A percentile compares a stretch with the other conserved stretches of the same genome.
Conservation (phyloP, 2,113 vertebrate species). For the Poecile atricapillus region DNA sequence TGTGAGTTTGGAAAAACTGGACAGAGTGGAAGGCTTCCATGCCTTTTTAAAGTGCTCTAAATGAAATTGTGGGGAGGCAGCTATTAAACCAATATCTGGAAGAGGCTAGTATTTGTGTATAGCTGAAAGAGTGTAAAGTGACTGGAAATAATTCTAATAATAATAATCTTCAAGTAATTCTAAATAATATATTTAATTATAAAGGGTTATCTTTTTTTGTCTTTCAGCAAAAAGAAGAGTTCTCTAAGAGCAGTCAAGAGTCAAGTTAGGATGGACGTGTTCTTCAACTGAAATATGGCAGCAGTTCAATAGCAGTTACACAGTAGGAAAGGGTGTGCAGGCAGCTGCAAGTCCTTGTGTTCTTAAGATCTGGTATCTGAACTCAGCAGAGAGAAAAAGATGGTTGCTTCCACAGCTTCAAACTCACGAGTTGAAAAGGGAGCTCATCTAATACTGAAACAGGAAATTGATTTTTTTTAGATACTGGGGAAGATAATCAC, state of each 20-base stretch:
- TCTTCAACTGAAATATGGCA: neutral
- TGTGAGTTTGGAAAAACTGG: neutral
- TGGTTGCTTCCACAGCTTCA: neutral
- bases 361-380: neutral
- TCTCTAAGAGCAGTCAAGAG: neutral
- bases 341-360: neutral
- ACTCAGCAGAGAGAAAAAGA: neutral
- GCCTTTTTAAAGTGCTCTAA: neutral
- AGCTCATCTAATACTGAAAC: neutral
- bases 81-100: neutral
- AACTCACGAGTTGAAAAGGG: neutral
- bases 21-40: neutral
- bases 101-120: neutral
- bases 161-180: neutral
- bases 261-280: neutral
- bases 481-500: rapidly evolving
- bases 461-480: neutral
- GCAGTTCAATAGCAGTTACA: neutral
- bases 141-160: neutral
- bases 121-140: neutral
- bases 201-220: neutral
- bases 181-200: neutral
- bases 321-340: neutral
- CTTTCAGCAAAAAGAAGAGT: neutral
- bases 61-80: neutral